Percentiles rank a stretch among this genome's conserved stretches.
These are phyloP conservation scores for Orientallactaga sibirica DNA, from an alignment of 2,797 vertebrate genomes.

Conservation along the genomic window DNA sequence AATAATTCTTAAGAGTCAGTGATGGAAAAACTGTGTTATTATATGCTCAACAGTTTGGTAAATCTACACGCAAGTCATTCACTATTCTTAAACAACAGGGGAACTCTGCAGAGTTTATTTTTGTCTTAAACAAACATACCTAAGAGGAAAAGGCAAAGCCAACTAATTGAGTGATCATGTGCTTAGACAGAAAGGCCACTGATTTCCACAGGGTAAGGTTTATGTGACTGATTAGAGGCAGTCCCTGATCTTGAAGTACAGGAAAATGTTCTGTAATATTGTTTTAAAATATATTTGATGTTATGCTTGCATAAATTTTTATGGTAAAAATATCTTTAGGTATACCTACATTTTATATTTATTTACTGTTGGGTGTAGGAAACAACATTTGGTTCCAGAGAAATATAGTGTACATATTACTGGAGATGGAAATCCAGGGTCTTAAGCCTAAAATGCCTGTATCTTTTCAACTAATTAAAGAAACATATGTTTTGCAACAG, in stretches of 20 bases:
- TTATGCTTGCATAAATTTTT: constrained; percentile 24
- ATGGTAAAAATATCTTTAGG: constrained; percentile 51
- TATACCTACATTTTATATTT: constrained; percentile 37
- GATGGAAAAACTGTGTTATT: constrained; percentile 35
- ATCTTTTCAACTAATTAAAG: constrained; percentile 46
- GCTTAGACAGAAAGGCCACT: constrained; percentile 1
- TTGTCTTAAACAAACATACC: neutral
- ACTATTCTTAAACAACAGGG: constrained; percentile 49
- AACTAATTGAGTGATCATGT: neutral
- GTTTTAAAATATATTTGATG: constrained; percentile 66
- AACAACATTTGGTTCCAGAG: constrained; percentile 55
- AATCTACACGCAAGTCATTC: neutral
- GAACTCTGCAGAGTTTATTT: neutral
- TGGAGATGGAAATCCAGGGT: constrained; percentile 52
- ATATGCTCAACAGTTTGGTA: constrained; percentile 9
- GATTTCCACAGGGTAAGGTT: neutral
- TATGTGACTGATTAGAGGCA: neutral
- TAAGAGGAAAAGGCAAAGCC: neutral
- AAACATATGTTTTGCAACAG: constrained; percentile 43
- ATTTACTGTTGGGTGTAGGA: constrained; percentile 32
- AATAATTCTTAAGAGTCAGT: constrained; percentile 38
- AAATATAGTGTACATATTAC: constrained; percentile 45
- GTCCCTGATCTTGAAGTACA: constrained; percentile 34
- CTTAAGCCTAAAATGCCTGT: constrained; percentile 37
- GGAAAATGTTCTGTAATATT: constrained; percentile 36